Evolutionary conservation across 2,888 invertebrate species (phyloP).

Genomic region (Tanaodytes sp.): DNA sequence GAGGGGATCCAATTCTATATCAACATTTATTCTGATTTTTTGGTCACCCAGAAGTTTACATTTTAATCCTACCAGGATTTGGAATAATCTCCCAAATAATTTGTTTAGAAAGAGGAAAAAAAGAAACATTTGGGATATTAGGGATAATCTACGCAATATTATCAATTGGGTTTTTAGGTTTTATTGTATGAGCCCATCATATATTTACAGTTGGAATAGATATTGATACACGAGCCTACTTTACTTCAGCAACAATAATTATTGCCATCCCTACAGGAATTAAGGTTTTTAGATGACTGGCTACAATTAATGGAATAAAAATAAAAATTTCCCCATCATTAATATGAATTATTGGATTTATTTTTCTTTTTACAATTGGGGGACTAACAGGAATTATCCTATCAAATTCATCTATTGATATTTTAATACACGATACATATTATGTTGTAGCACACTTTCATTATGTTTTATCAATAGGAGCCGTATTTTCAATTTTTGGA

Average conservation of each 20-base stretch:
- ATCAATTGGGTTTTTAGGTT: conserved; percentile 86
- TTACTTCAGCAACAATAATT: conserved; percentile 88
- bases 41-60: conserved; percentile 89
- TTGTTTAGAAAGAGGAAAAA: conserved; percentile 83
- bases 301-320: conserved; percentile 78
- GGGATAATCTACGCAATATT: conserved; percentile 90
- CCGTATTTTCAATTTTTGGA: conserved; percentile 85
- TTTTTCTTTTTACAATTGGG: conserved; percentile 84
- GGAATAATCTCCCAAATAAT: conserved; percentile 87
- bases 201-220: conserved; percentile 90
- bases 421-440: conserved; percentile 86
- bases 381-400: conserved; percentile 80
- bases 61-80: conserved; percentile 88
- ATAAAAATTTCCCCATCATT: conserved; percentile 77
- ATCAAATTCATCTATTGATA: conserved; percentile 85
- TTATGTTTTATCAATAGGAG: conserved; percentile 86
- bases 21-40: conserved; percentile 81
- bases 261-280: conserved; percentile 90
- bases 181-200: conserved; percentile 89
- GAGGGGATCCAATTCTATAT: conserved; percentile 77
- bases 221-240: conserved; percentile 87
- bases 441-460: conserved; percentile 89
- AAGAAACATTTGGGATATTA: conserved; percentile 81
- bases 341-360: conserved; percentile 82
- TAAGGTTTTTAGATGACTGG: conserved; percentile 87